Evolutionary conservation across 1,140 invertebrate species (phyloP).

Genomic region (Lasaia peninsularis): DNA sequence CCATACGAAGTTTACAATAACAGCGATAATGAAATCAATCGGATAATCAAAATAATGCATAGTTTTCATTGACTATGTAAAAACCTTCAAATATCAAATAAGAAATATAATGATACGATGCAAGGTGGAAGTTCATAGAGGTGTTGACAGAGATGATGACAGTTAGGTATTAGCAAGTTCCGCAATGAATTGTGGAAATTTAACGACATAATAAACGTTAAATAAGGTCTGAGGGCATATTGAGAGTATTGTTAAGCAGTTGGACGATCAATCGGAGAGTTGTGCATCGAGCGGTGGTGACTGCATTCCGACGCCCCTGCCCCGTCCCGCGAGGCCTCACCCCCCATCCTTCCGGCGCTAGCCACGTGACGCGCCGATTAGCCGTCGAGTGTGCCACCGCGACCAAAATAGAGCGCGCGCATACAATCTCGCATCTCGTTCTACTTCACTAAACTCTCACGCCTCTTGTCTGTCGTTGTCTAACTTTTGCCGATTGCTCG

Average conservation of each 20-base stretch:
- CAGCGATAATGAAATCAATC: not conserved
- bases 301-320: constrained; percentile 69
- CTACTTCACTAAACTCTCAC: constrained; percentile 60
- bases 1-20: not conserved
- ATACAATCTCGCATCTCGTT: constrained; percentile 65
- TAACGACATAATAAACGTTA: constrained; percentile 20
- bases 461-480: constrained; percentile 47
- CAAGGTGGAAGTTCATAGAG: not conserved
- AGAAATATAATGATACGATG: not conserved
- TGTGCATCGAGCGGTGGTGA: constrained; percentile 68
- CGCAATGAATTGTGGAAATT: constrained; percentile 1
- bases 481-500: constrained; percentile 38
- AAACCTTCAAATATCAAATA: not conserved
- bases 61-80: not conserved
- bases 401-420: constrained; percentile 72
- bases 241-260: constrained; percentile 38
- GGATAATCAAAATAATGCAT: not conserved
- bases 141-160: not conserved
- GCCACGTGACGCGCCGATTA: constrained; percentile 74
- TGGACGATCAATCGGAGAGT: constrained; percentile 66
- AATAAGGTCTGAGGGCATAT: constrained; percentile 18
- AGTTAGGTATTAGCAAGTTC: not conserved
- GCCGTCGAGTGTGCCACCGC: constrained; percentile 69
- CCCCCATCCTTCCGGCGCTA: constrained; percentile 69
- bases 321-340: constrained; percentile 55